Base-by-base conservation (phyloP, 2,797 vertebrate genomes). In the Paguma larvata region DNA sequence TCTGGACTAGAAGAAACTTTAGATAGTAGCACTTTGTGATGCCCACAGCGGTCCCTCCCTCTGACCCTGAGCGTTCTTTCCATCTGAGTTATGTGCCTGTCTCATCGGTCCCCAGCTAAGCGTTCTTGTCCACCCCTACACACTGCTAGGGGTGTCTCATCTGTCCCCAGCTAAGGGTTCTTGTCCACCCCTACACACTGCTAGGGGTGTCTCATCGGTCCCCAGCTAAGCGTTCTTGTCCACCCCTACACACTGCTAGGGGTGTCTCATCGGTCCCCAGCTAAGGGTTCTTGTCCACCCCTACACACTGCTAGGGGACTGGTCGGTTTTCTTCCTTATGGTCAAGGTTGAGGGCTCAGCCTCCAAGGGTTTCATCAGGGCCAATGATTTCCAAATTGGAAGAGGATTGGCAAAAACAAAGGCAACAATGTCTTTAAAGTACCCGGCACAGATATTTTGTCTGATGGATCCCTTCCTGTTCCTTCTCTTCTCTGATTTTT, bases 371-470 rank as follows among this genome's bases (percentile, higher is more conserved):
- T 79, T 59, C 21, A 21, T 23, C 65, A 51, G 8, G 18, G 30
- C 7, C 27, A 13, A 41, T 9, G 38, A 78, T 78, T 79, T 27
- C 11, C 53, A 16, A 19, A 7, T 44, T 30, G 82, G 38, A 77
- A 88, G 2, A 9, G 95, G 44, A 16, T 18, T 72, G n/a, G 85
- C 79, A 65, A 68, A 72, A 92, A 32, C 23, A 51, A 92, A 95
- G 80, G 32, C 34, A 34, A n/a, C 0, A 0, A 4, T 1, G 32
- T 88, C 34, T 77, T 84, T 44, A 46, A 53, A 78, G 80, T 15
- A 13, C 18, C 65, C 34, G n/a, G 14, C 1, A 1, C 5, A 67
- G 32, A 44, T 56, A 8, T 4, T 3, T 41, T 14, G 18, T 15
- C 4, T 13, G 15, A 34, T 51, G 14, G 10, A 11, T 32, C 27